Evolutionary conservation across 2,888 invertebrate genomes (phyloP), one percentile per base, ranked within the genome.

Genomic region (Andrena chrysosceles): DNA sequence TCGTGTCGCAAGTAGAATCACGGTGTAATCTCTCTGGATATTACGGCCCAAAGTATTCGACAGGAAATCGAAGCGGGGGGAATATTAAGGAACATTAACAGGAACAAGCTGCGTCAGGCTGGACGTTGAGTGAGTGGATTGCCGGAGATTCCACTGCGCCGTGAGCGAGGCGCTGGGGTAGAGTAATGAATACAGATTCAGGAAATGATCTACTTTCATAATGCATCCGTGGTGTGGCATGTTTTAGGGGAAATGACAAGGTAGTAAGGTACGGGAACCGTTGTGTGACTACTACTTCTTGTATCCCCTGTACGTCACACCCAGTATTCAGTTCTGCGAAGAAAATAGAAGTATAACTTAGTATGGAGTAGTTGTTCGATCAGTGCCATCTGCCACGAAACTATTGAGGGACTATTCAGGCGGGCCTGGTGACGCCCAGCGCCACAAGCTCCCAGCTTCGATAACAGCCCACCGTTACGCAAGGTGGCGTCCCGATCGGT

Each of bases 1-100:
- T 23, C 31, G 31, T 59, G 48, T 13, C 70, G 60, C 49, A 49
- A 31, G 23, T 63, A 29, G 77, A 69, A 76, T 64, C 33, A 26
- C 64, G 64, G 64, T 77, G 69, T 77, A 79, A 79, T 64, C 69
- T 54, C 68, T 49, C 29, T 56, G 79, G 69, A 63, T 64, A 69
- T 78, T 76, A 76, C 48, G 48, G 63, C 33, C 33, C 33, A 10
- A 56, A 69, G 68, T 68, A 68, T 76, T 76, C 54, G 54, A 26
- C 10, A 8, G 26, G 29, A 42, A 23, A 31, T 23, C 26, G 42
- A 13, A 31, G 13, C 1, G n/a, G 8, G 60, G n/a, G 48, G 62
- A 49, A 62, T 75, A 68, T 75, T 68, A 75, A 75, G 75, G 75
- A 59, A n/a, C n/a, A n/a, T n/a, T n/a, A 68, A 60, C 48, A 49